Base-by-base conservation (phyloP, 2,113 vertebrate genomes). In the Tauraco erythrolophus region DNA sequence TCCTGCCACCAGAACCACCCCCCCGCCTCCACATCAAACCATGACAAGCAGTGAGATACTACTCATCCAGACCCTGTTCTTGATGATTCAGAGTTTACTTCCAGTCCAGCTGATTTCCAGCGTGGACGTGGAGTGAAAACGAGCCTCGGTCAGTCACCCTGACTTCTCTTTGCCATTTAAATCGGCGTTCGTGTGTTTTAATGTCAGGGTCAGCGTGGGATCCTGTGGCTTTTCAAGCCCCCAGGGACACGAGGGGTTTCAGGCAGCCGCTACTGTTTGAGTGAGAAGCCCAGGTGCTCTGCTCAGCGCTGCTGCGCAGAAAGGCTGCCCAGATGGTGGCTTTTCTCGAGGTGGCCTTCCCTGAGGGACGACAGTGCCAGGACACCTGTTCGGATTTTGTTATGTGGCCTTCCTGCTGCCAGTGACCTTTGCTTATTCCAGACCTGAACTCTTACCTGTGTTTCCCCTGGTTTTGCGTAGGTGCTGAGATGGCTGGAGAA, bases 401-500 rank as follows among this genome's bases (percentile, higher is more conserved):
- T 71, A 4, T 30, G 30, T 39, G 1, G 4, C 48, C 35, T 76
- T 82, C 74, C 74, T 3, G 2, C 72, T 0, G 0, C 27, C 5
- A 0, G 45, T 90, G 75, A 83, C 75, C 62, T 94, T 83, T 33
- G 8, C 53, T 60, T 60, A 4, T 84, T 86, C 37, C n/a, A 62
- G 74, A 66, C 28, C 46, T 96, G 76, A 95, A 8, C 48, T 74
- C 65, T 58, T 50, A 6, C 60, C 23, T 80, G 80, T 58, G 17
- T 77, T 91, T 89, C 56, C 30, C 14, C 35, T 91, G 45, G 31
- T 74, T 81, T 78, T 56, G 3, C 69, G 23, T 60, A 97, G 96
- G 65, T 92, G 94, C 87, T 94, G 94, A 74, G 45, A 97, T 97
- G 96, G 89, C 96, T 88, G 94, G 77, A 94, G 69, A 75, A 87